Conservation (phyloP, 2,888 invertebrate genomes). For the Cabera pusaria region DNA sequence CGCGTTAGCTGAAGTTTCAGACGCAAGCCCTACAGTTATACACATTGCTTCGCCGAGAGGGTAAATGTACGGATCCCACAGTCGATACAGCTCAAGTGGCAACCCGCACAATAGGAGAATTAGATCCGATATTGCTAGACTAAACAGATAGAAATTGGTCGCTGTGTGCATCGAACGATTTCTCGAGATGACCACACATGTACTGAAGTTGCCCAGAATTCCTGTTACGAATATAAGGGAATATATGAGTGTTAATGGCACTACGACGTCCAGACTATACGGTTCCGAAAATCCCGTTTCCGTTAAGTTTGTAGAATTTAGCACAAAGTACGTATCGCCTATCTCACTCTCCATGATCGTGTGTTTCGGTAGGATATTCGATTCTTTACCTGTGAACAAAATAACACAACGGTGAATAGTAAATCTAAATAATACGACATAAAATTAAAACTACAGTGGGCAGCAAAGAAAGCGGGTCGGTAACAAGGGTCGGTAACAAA, state of each 20-base stretch:
- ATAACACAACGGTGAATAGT: too few relatives aligned
- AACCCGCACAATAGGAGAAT: slow-evolving; percentile 89
- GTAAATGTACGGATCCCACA: slow-evolving; percentile 89
- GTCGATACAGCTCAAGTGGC: slow-evolving; percentile 90
- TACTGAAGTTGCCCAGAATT: slow-evolving; percentile 90
- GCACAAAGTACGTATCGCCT: slow-evolving; percentile 39
- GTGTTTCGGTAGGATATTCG: slow-evolving; percentile 39
- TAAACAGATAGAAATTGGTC: slow-evolving; percentile 92
- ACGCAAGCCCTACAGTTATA: slow-evolving; percentile 88
- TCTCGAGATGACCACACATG: slow-evolving; percentile 89
- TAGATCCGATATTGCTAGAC: slow-evolving; percentile 90
- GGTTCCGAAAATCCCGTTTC: slow-evolving; percentile 53
- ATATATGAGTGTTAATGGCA: slow-evolving; percentile 88
- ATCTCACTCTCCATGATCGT: slow-evolving; percentile 51
- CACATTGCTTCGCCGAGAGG: slow-evolving; percentile 91
- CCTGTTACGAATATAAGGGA: slow-evolving; percentile 88
- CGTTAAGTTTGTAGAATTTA: slow-evolving; percentile 59
- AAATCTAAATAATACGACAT: too few relatives aligned
- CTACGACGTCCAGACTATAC: slow-evolving; percentile 84
- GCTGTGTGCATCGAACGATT: slow-evolving; percentile 93
- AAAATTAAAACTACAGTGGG: too few relatives aligned
- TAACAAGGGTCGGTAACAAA: too few relatives aligned
- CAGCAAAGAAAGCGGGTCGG: too few relatives aligned
- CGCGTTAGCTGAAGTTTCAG: slow-evolving; percentile 93
- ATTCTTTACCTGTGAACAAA: slow-evolving; percentile 53